These are phyloP conservation scores for Callochromis pleurospilus DNA, from an alignment of 2,113 vertebrate species.

Conservation along the genomic window DNA sequence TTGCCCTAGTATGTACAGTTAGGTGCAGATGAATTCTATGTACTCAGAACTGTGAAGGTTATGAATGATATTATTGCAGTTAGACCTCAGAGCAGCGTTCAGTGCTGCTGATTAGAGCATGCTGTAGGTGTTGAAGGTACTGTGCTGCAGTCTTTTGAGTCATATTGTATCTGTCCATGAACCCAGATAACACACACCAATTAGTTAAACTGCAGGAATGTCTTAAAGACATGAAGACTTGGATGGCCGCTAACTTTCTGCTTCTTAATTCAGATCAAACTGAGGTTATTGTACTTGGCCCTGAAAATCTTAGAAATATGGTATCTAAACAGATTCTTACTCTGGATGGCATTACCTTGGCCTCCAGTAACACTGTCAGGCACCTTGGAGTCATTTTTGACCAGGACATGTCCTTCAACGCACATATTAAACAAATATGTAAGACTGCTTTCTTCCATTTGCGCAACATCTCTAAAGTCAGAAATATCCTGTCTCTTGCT, in stretches of 20 bases:
- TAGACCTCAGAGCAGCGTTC: background rate
- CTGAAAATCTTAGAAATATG: background rate
- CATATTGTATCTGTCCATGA: background rate
- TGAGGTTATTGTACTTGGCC: background rate
- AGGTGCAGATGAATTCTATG: background rate
- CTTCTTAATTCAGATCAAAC: background rate
- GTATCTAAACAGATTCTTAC: rapidly evolving
- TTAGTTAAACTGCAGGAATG: no score
- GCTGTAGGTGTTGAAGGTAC: background rate
- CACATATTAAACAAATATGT: background rate
- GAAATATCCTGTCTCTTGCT: background rate
- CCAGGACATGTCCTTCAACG: rapidly evolving
- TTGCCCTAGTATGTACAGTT: background rate
- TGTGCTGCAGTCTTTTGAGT: background rate
- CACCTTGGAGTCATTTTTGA: background rate
- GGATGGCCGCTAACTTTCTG: no score
- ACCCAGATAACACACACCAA: no score
- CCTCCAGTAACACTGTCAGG: background rate
- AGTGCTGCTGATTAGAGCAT: background rate
- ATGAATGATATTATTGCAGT: background rate
- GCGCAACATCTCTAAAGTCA: rapidly evolving
- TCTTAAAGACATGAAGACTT: no score
- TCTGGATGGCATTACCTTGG: background rate
- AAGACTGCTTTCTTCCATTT: background rate
- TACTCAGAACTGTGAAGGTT: background rate